Evolutionary conservation across 92 coral and sea anemone species (phyloP).

Genomic region (Pocillopora grandis): DNA sequence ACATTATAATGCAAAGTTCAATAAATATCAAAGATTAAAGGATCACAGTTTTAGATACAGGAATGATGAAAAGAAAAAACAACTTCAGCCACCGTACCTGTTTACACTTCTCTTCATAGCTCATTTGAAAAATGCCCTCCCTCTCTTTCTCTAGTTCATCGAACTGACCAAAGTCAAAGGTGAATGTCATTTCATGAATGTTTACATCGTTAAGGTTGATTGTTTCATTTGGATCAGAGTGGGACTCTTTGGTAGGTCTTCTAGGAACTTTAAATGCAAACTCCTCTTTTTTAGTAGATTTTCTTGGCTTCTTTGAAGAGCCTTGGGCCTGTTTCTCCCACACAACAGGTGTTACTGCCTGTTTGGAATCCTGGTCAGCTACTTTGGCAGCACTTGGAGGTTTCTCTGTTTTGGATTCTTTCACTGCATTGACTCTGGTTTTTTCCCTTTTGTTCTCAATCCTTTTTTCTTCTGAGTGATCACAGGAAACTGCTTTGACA

Average conservation of each 20-base stretch:
- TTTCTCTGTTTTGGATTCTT: not conserved
- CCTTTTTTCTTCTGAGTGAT: slow-evolving; percentile 16
- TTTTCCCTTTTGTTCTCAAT: not conserved
- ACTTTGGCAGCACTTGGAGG: not conserved
- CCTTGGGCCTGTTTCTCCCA: slow-evolving; percentile 21
- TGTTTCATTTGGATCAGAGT: slow-evolving; percentile 72
- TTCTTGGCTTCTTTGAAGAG: slow-evolving; percentile 31
- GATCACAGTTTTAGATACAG: not conserved
- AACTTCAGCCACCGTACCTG: slow-evolving; percentile 35
- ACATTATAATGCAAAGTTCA: no score
- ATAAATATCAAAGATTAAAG: no score
- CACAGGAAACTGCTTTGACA: slow-evolving; percentile 52
- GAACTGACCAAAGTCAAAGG: slow-evolving; percentile 90
- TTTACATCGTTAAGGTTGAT: slow-evolving; percentile 80
- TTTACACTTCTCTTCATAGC: slow-evolving; percentile 84
- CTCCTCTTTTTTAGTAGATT: slow-evolving; percentile 29
- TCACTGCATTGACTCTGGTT: not conserved
- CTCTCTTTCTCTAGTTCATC: slow-evolving; percentile 87
- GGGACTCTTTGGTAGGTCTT: slow-evolving; percentile 33
- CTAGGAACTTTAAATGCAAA: slow-evolving; percentile 43
- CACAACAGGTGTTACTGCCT: slow-evolving; percentile 18
- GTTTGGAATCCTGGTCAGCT: slow-evolving; percentile 28
- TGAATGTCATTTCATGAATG: slow-evolving; percentile 95
- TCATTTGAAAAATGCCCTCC: slow-evolving; percentile 80
- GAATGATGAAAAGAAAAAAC: not conserved